Evolutionary conservation across 2,113 vertebrate species (phyloP).

Genomic region (Marmota flaviventris): DNA sequence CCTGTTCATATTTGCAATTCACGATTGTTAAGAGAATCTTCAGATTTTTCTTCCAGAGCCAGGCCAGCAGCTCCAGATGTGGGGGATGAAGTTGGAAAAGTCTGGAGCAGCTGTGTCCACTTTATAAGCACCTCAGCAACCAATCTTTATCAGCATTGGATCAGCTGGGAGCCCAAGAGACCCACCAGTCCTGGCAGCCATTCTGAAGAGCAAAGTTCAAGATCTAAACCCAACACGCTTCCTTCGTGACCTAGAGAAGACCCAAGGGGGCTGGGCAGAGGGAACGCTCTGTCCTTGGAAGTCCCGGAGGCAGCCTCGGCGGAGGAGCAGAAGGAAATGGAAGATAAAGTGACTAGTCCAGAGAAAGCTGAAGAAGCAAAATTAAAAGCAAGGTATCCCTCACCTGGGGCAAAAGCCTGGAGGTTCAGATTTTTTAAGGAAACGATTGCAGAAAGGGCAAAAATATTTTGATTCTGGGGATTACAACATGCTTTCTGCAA

Average conservation of each 20-base stretch:
- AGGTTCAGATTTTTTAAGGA: slow-evolving; percentile 94
- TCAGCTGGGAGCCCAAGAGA: neutral
- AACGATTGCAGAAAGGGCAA: no score
- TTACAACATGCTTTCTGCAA: no score
- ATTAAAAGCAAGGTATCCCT: slow-evolving; percentile 97
- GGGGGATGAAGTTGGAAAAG: neutral
- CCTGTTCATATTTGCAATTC: neutral
- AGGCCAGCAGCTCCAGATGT: neutral
- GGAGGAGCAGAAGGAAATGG: slow-evolving; percentile 90
- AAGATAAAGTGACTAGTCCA: slow-evolving; percentile 95
- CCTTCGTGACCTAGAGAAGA: neutral
- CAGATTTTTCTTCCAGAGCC: neutral
- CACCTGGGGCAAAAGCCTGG: slow-evolving; percentile 97
- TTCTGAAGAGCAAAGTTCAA: neutral
- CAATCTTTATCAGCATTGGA: neutral
- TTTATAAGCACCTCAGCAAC: neutral
- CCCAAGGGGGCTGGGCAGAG: neutral
- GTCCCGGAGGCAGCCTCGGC: no score
- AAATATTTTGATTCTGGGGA: no score
- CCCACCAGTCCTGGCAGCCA: neutral
- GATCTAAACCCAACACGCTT: neutral
- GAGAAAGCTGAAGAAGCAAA: slow-evolving; percentile 98
- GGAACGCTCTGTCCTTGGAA: no score
- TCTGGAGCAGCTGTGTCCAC: neutral
- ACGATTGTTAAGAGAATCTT: neutral